Evolutionary conservation across 2,888 invertebrate species (phyloP), one percentile per base, ranked within the genome.

Genomic region (Oscheius onirici): DNA sequence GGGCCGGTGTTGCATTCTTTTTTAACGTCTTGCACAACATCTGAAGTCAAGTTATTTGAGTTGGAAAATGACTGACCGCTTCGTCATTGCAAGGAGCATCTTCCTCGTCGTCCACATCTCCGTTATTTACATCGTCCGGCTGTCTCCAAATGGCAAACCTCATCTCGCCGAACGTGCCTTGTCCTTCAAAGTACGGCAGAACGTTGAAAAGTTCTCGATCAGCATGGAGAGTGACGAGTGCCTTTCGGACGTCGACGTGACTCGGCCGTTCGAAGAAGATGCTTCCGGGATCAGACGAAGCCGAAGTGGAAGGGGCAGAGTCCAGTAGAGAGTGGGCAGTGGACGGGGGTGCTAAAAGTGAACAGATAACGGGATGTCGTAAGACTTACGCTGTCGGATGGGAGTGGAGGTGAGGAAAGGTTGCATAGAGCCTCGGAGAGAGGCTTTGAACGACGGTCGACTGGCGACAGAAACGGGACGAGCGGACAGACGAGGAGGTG

Each of bases 111-210:
- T 86, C 86, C 10, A 86, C 80, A 60, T 86, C 86, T 58, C 85
- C 86, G 49, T 78, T 78, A 10, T 76, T 69, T 13, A 76, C 74
- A 57, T 78, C 78, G 26, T 79, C 80, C n/a, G 78, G 76, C 74
- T 84, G 84, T 15, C 84, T 74, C 86, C 86, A 87, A 67, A 86
- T 83, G 15, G 86, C 85, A 75, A 84, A 86, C 22, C 80, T 71
- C n/a, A 86, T 72, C 73, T 87, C 84, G 1, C 85, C 86, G 65
- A 84, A 87, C n/a, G 81, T 83, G n/a, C 85, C 86, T 76, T 86
- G 81, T 52, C 83, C 71, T 70, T 86, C 86, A 40, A 76, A 57
- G 57, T 78, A 78, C 28, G 84, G 80, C 28, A 86, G 70, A 13
- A 82, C 74, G 69, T 80, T 81, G 73, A 86, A 84, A 22, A 80